Percentiles rank a stretch among this genome's conserved stretches.
phyloP scores from a whole-genome alignment of 1,140 invertebrate genomes.

The Nylanderia fulva region DNA sequence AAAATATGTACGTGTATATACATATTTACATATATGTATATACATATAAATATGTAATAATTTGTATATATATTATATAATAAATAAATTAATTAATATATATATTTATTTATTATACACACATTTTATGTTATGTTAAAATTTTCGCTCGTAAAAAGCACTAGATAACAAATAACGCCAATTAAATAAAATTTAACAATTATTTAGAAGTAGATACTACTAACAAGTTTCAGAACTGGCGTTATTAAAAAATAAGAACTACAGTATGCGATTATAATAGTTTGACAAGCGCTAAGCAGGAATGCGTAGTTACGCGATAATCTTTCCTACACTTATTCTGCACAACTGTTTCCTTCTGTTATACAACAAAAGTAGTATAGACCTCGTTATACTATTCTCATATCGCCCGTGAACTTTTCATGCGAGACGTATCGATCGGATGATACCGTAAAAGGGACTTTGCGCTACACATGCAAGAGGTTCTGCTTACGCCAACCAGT shows the following conservation, averaged over 20 bases:
- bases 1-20: background rate
- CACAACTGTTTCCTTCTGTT: slow-evolving; percentile 18
- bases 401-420: slow-evolving; percentile 70
- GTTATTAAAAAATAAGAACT: slow-evolving; percentile 49
- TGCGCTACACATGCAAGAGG: slow-evolving; percentile 31
- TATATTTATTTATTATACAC: no score
- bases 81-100: no score
- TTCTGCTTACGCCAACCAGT: slow-evolving; percentile 49
- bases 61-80: no score
- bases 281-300: slow-evolving; percentile 42
- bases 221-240: background rate
- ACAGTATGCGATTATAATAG: slow-evolving; percentile 1
- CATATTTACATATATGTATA: no score
- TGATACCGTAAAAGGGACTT: slow-evolving; percentile 45
- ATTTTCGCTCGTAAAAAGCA: no score
- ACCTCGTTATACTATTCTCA: slow-evolving; percentile 56
- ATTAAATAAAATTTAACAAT: background rate
- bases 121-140: background rate
- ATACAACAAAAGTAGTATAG: slow-evolving; percentile 48
- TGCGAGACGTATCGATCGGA: slow-evolving; percentile 61
- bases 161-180: background rate
- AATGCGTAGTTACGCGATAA: slow-evolving; percentile 45
- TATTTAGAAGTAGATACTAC: background rate
- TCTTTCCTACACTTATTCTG: background rate
- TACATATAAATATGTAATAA: no score